Evolutionary conservation across 2,888 invertebrate species (phyloP), one percentile per base, ranked within the genome.

Genomic region (Acanthopleura granulata): DNA sequence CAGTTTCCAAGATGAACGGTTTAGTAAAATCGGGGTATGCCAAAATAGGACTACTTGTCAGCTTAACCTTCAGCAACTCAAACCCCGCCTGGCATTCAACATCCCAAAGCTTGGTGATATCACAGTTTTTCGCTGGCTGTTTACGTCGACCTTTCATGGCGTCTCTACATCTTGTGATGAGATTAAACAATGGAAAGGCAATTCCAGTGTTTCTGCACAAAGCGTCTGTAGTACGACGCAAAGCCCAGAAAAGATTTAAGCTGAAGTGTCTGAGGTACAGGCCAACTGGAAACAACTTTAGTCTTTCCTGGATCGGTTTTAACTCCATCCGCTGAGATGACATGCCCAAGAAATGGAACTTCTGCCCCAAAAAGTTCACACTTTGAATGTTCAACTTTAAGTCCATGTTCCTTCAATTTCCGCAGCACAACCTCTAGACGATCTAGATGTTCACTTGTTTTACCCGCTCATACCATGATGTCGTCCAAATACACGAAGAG

Each of bases 1-100:
- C 76, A 25, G 62, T 74, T 61, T 74, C 74, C 15, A 78, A 22
- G 22, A 74, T 66, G 29, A 76, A 75, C 0, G 73, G 66, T 15
- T 72, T 62, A 0, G 51, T 70, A 66, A 79, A 76, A 74, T 77
- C 74, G 4, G 80, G 75, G 62, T 73, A 79, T 27, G 75, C 77
- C 12, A 82, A 72, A 50, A 78, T 66, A 15, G 75, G 79, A 16
- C 79, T 71, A 22, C 69, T 62, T 0, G 75, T 77, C 3, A 81
- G 72, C 22, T 75, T 74, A 15, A 40, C 25, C 69, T 81, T 79
- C 27, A 79, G 51, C 12, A 12, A 50, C 6, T 77, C 50, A 61
- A 82, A 80, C 4, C 80, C 74, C 9, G 50, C 62, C 29, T 78
- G 57, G 72, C 76, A 77, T 4, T 77, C 70, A 1, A 73, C 61